These are phyloP conservation scores for Dipodomys ordii DNA, from an alignment of 2,113 vertebrate species.

Conservation along the genomic window DNA sequence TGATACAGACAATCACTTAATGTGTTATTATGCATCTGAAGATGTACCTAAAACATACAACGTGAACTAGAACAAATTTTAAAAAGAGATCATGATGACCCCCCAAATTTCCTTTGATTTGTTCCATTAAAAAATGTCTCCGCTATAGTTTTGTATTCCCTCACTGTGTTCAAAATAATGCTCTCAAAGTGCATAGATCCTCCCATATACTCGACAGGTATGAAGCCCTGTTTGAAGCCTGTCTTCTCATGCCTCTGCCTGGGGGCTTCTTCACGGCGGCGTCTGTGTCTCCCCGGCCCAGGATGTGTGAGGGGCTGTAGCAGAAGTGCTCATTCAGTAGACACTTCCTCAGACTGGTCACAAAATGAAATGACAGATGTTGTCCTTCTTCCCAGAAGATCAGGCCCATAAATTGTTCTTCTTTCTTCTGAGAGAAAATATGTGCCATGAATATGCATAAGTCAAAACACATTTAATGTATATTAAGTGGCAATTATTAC, in stretches of 20 bases:
- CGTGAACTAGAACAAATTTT: constrained; percentile 5
- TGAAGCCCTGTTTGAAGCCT: constrained; percentile 13
- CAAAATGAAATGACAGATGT: constrained; percentile 36
- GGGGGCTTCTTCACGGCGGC: not conserved
- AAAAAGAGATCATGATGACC: not conserved
- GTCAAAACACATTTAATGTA: constrained; percentile 40
- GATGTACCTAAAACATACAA: constrained; percentile 27
- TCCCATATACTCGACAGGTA: not conserved
- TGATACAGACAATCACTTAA: not conserved
- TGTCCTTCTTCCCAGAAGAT: constrained; percentile 42
- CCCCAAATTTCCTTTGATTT: constrained; percentile 36
- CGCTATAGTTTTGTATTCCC: constrained; percentile 46
- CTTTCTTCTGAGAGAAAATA: constrained; percentile 35
- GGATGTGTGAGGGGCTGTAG: not conserved
- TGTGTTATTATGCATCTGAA: constrained; percentile 12
- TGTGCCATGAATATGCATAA: constrained; percentile 28
- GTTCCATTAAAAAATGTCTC: constrained; percentile 37
- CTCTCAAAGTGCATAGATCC: not conserved
- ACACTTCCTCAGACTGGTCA: not conserved
- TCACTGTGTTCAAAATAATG: constrained; percentile 36
- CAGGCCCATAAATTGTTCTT: constrained; percentile 29
- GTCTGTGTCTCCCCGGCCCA: constrained; percentile 29
- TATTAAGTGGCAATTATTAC: constrained; percentile 31
- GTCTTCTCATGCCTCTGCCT: constrained; percentile 6
- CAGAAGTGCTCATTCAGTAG: constrained; percentile 13